Evolutionary conservation across 2,888 invertebrate species (phyloP).

Genomic region (Exocentrus adspersus): DNA sequence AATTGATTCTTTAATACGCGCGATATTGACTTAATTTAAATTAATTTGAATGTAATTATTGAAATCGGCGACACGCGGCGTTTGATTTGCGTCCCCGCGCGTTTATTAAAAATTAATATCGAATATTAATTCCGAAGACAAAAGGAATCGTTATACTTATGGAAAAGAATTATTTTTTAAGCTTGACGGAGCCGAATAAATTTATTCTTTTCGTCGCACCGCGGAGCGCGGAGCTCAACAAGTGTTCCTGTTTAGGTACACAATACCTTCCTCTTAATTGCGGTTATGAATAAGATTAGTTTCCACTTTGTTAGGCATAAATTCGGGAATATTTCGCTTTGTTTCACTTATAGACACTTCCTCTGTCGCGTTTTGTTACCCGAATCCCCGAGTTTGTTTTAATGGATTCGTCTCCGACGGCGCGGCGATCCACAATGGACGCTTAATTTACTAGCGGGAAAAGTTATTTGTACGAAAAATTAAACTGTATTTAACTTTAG

Average conservation of each 20-base stretch:
- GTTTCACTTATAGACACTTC: slow-evolving; percentile 51
- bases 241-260: slow-evolving; percentile 50
- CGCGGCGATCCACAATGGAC: slow-evolving; percentile 19
- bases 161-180: not conserved
- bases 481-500: too few relatives aligned
- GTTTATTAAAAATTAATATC: slow-evolving; percentile 16
- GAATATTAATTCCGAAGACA: not conserved
- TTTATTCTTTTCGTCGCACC: not conserved
- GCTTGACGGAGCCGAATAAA: too few relatives aligned
- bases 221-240: slow-evolving; percentile 45
- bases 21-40: slow-evolving; percentile 47
- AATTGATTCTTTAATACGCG: slow-evolving; percentile 32
- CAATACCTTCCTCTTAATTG: slow-evolving; percentile 55
- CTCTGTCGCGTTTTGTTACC: slow-evolving; percentile 32
- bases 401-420: slow-evolving; percentile 31
- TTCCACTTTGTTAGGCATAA: slow-evolving; percentile 55
- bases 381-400: slow-evolving; percentile 35
- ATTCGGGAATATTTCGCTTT: slow-evolving; percentile 55
- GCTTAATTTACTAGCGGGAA: slow-evolving; percentile 14
- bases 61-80: slow-evolving; percentile 22
- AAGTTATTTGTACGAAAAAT: too few relatives aligned
- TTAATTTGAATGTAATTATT: slow-evolving; percentile 47
- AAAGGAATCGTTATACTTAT: not conserved
- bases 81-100: not conserved
- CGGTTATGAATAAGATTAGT: slow-evolving; percentile 57